Base-by-base conservation (phyloP, 2,888 invertebrate genomes). In the Ariolimax columbianus region DNA sequence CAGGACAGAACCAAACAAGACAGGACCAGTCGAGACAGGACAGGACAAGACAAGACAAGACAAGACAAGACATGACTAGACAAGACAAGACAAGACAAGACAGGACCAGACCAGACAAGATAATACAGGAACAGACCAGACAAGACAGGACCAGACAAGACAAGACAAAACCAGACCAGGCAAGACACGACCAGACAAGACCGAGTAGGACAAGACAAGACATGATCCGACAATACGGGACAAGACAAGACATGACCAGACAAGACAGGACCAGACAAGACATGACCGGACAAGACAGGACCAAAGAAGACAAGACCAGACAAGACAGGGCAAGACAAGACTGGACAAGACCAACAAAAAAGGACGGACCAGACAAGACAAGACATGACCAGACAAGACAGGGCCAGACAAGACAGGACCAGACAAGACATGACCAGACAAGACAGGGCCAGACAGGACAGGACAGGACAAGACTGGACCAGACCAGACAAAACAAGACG, bases 401-500 rank as follows among this genome's bases (percentile, higher is more conserved):
- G n/a, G n/a, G n/a, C n/a, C n/a, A n/a, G n/a, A n/a, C 55, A 55
- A 55, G 14, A 55, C 55, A 55, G 83, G 83, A 59, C 83, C 63
- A 83, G 80, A 47, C 83, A 80, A 83, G 83, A 43, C 80, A 80
- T 80, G 77, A 33, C 75, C 75, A 83, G 78, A 47, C 78, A 55
- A n/a, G n/a, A n/a, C n/a, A n/a, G n/a, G n/a, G n/a, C n/a, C n/a
- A n/a, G n/a, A n/a, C n/a, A n/a, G n/a, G 55, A 55, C 55, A 55
- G 23, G 55, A 55, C 55, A 55, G 23, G 55, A 55, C 3, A 19
- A 55, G 55, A 14, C 19, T 3, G 19, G 55, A 55, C 55, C 11
- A 23, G 55, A 55, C 55, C 11, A 23, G 14, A 23, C 26, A 55
- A 23, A 23, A 55, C 23, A 55, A 23, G 26, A 55, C 7, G 14